Evolutionary conservation across 2,113 vertebrate genomes (phyloP).

Genomic region (Bungarus multicinctus): DNA sequence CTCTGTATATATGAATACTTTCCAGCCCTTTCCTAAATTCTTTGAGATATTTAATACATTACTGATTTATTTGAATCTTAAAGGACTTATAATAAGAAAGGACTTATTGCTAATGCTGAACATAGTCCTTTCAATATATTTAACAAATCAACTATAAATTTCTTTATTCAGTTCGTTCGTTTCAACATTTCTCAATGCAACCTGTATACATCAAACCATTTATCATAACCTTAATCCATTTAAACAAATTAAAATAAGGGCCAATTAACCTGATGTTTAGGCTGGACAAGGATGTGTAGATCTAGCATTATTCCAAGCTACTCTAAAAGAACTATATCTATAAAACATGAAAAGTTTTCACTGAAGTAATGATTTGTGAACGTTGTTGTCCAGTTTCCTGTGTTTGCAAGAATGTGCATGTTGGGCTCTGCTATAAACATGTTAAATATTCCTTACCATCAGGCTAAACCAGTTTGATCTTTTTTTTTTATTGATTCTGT

Average conservation of each 20-base stretch:
- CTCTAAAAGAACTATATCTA: not conserved
- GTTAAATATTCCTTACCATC: not conserved
- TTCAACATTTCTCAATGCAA: slow-evolving; percentile 28
- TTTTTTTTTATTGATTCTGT: not conserved
- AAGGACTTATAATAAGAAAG: not conserved
- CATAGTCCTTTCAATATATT: slow-evolving; percentile 19
- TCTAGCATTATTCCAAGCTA: not conserved
- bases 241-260: not conserved
- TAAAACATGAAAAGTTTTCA: not conserved
- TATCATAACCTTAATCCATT: slow-evolving; percentile 21
- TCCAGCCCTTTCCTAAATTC: slow-evolving; percentile 48
- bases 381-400: not conserved
- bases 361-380: not conserved
- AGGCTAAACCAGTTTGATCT: not conserved
- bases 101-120: slow-evolving; percentile 31
- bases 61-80: not conserved
- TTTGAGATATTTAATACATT: slow-evolving; percentile 31
- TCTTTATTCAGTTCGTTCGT: not conserved
- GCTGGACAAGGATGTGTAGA: not conserved
- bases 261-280: not conserved
- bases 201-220: not conserved
- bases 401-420: not conserved
- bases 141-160: not conserved
- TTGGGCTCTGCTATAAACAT: not conserved
- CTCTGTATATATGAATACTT: slow-evolving; percentile 54